These are phyloP conservation scores for Polypterus bichir DNA, from an alignment of 2,113 vertebrate species.

Conservation along the genomic window DNA sequence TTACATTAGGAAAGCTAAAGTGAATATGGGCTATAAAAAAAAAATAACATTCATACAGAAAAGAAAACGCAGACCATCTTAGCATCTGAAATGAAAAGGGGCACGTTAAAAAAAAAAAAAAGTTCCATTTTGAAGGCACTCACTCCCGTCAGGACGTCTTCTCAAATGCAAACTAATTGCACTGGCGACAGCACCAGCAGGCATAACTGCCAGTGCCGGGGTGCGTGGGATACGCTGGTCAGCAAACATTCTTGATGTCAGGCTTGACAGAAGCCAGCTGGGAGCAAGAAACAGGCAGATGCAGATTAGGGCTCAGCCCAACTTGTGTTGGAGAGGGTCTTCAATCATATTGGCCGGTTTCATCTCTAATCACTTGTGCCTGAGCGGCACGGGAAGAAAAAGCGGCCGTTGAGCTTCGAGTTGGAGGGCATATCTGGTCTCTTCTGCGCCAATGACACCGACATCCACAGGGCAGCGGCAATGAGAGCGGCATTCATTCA, in stretches of 20 bases:
- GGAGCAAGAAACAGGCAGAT: conserved; percentile 32
- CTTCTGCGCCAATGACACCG: conserved; percentile 11
- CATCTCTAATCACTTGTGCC: conserved; percentile 49
- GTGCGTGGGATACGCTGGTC: conserved; percentile 17
- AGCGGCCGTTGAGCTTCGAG: conserved; percentile 8
- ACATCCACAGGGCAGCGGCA: conserved; percentile 27
- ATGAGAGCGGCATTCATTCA: conserved; percentile 38
- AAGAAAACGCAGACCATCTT: too few relatives aligned
- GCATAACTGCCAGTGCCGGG: conserved; percentile 8
- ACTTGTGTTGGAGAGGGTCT: conserved; percentile 28
- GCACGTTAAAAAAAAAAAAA: too few relatives aligned
- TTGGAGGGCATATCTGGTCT: background rate
- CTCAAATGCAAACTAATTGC: too few relatives aligned
- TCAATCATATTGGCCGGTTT: conserved; percentile 37
- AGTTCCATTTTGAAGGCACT: too few relatives aligned
- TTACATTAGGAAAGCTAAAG: too few relatives aligned
- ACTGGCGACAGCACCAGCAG: conserved; percentile 11
- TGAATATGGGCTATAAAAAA: too few relatives aligned
- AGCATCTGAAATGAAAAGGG: too few relatives aligned
- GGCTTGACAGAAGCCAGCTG: conserved; percentile 64
- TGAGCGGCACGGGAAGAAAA: conserved; percentile 36
- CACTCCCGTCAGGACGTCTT: too few relatives aligned
- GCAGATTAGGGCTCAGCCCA: conserved; percentile 48
- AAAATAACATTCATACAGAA: too few relatives aligned
- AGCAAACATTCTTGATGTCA: conserved; percentile 60